Evolutionary conservation across 2,113 vertebrate species (phyloP).

Genomic region (Euleptes europaea): DNA sequence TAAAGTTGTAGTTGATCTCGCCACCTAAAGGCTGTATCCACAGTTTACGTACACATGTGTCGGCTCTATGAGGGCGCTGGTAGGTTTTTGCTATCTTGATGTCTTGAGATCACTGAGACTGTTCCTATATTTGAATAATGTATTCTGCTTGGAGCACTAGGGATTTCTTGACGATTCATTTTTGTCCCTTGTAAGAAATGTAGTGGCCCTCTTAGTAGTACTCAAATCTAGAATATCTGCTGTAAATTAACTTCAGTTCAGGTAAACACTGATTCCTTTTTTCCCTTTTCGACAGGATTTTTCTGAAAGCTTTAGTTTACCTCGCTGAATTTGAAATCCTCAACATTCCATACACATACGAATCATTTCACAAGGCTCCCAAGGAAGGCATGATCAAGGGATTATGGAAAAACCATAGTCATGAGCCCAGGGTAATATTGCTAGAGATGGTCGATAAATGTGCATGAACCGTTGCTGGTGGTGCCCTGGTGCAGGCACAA

Average conservation of each 20-base stretch:
- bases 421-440: slow-evolving; percentile 84
- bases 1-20: too few relatives aligned
- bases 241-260: neutral
- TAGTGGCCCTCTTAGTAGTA: neutral
- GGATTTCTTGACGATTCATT: too few relatives aligned
- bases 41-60: too few relatives aligned
- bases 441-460: neutral
- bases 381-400: slow-evolving; percentile 98
- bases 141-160: too few relatives aligned
- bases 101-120: too few relatives aligned
- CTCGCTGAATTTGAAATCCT: slow-evolving; percentile 89
- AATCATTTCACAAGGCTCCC: slow-evolving; percentile 88
- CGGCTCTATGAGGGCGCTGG: too few relatives aligned
- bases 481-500: too few relatives aligned
- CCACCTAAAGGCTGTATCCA: too few relatives aligned
- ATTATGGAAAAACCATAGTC: slow-evolving; percentile 96
- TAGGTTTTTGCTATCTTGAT: too few relatives aligned
- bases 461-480: too few relatives aligned
- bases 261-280: neutral
- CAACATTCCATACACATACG: slow-evolving; percentile 91
- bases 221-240: neutral
- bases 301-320: slow-evolving; percentile 88
- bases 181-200: neutral
- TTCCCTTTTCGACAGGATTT: slow-evolving; percentile 77
- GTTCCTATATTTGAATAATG: too few relatives aligned